These are phyloP conservation scores for Ennomos erosarius DNA, from an alignment of 2,888 invertebrate genomes.

Conservation along the genomic window DNA sequence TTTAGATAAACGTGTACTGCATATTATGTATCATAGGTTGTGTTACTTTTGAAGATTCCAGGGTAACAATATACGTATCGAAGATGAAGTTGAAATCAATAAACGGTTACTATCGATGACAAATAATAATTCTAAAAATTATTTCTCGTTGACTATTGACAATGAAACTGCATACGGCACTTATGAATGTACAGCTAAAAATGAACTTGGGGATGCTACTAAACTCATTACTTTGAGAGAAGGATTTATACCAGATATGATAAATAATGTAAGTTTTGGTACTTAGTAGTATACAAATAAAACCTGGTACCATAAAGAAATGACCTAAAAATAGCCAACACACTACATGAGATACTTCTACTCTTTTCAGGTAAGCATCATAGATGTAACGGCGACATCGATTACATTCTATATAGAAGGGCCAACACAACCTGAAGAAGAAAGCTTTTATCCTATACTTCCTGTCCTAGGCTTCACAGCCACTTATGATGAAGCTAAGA, in stretches of 20 bases:
- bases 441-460: too few species aligned
- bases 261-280: slow-evolving; percentile 58
- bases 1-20: too few species aligned
- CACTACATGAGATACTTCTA: slow-evolving; percentile 13
- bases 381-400: slow-evolving; percentile 58
- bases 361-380: slow-evolving; percentile 52
- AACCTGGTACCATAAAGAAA: too few species aligned
- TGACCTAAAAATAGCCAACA: too few species aligned
- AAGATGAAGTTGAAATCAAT: slow-evolving; percentile 50
- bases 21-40: too few species aligned
- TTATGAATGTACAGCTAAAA: slow-evolving; percentile 64
- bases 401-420: slow-evolving; percentile 59
- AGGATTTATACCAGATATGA: slow-evolving; percentile 58
- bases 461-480: slow-evolving; percentile 62
- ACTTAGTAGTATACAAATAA: too few species aligned
- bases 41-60: slow-evolving; percentile 45
- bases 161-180: slow-evolving; percentile 58
- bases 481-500: slow-evolving; percentile 65
- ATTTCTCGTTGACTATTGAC: slow-evolving; percentile 47
- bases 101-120: slow-evolving; percentile 45
- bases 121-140: slow-evolving; percentile 39
- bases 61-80: slow-evolving; percentile 38
- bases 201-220: slow-evolving; percentile 55
- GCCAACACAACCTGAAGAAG: slow-evolving; percentile 36
- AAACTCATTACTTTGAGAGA: slow-evolving; percentile 58